A percentile compares a stretch with the other conserved stretches of the same genome.
phyloP scores from a whole-genome alignment of 1,140 invertebrate genomes.

The Temnothorax longispinosus region DNA sequence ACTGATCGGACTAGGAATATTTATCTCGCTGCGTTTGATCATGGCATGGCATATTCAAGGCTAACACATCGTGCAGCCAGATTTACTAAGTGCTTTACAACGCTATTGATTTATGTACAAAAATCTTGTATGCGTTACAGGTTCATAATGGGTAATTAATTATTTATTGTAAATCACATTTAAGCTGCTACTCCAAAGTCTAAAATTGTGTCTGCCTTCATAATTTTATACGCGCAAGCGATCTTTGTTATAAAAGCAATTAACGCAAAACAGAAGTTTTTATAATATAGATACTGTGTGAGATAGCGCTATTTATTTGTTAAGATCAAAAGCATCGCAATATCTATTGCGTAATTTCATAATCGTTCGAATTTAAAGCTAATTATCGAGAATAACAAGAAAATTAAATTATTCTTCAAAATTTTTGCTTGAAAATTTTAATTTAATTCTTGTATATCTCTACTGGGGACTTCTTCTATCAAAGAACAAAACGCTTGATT shows the following conservation, averaged over 20 bases:
- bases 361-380: not conserved
- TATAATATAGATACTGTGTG: not conserved
- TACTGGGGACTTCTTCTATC: not conserved
- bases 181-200: not conserved
- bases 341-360: not conserved
- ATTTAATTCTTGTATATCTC: not conserved
- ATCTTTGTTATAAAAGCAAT: not conserved
- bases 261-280: not conserved
- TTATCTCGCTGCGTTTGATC: conserved; percentile 14
- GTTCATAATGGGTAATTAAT: not conserved
- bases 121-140: not conserved
- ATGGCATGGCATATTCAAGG: not conserved
- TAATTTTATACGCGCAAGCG: not conserved
- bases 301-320: not conserved
- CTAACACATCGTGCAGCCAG: not conserved
- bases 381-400: not conserved
- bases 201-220: not conserved
- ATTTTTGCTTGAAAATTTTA: not conserved
- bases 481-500: not conserved
- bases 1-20: conserved; percentile 30
- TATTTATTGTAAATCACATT: not conserved
- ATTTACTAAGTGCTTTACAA: conserved; percentile 18
- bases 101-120: not conserved
- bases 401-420: not conserved
- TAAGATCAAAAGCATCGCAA: not conserved